Evolutionary conservation across 2,888 invertebrate species (phyloP), one percentile per base, ranked within the genome.

Genomic region (Amphipyra tragopoginis): DNA sequence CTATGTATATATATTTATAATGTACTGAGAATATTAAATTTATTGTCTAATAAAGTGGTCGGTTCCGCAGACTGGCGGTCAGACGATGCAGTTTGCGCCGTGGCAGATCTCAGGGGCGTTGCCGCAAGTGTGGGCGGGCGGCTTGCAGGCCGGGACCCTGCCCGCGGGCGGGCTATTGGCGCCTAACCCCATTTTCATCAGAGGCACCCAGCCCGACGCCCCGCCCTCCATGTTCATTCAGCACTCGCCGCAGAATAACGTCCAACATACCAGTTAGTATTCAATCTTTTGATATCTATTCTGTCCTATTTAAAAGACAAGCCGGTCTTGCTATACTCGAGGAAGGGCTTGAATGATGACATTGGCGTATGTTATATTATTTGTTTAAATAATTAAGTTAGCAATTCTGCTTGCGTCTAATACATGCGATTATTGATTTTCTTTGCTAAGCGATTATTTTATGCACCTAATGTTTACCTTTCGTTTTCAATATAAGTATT

Each of bases 141-240:
- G 97, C 0, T 86, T 97, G 26, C 97, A 96, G 77, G 84, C 91
- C 0, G 96, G 97, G 0, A 96, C 96, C 38, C 92, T 97, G 10
- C 93, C 97, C 0, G 93, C 97, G 0, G 96, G 93, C 2, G 92
- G 93, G 0, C 95, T 97, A 0, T 90, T 97, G 5, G 96, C 97
- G 0, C 97, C 96, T 13, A 98, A 97, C 92, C 97, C 97, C 7
- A 98, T 98, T 81, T 97, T 97, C 87, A 98, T 98, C 74, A 93
- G 98, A 42, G 97, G 97, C 15, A 95, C 97, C 0, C 98, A 97
- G 84, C 96, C 97, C 1, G 98, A 98, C 85, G 93, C 95, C 0
- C 82, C 86, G 10, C 94, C 95, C 10, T 96, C 96, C 36, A 97
- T 98, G 97, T 98, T 97, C 86, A 98, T 98, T 79, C 97, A 97